Conservation (phyloP, 2,113 vertebrate genomes). For the Rattus rattus region DNA sequence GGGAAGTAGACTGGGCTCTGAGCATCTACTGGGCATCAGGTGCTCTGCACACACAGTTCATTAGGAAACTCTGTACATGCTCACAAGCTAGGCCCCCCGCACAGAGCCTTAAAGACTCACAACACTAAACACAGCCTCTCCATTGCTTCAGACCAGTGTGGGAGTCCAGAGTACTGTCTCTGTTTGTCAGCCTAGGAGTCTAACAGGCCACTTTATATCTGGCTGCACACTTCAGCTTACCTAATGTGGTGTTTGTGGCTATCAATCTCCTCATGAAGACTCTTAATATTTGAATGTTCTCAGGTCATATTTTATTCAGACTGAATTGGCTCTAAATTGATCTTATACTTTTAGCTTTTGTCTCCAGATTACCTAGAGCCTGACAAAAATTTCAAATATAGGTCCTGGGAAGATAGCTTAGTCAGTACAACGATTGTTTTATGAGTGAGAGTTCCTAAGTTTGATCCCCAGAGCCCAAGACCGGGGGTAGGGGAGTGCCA, state of each 20-base stretch:
- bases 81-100: background rate
- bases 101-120: background rate
- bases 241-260: background rate
- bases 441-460: background rate
- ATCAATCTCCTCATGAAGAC: background rate
- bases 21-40: background rate
- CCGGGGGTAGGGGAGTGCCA: rapidly evolving
- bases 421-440: background rate
- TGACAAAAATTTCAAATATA: background rate
- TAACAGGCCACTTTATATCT: background rate
- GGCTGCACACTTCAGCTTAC: background rate
- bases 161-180: background rate
- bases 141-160: background rate
- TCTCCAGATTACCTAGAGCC: background rate
- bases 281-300: background rate
- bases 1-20: background rate
- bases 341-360: conserved; percentile 38
- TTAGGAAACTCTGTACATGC: background rate
- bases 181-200: background rate
- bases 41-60: background rate
- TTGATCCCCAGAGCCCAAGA: background rate
- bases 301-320: background rate
- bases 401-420: background rate
- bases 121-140: background rate
- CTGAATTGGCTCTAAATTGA: background rate